Base-by-base conservation (phyloP, 2,888 invertebrate species). In the Dichetophora obliterata region DNA sequence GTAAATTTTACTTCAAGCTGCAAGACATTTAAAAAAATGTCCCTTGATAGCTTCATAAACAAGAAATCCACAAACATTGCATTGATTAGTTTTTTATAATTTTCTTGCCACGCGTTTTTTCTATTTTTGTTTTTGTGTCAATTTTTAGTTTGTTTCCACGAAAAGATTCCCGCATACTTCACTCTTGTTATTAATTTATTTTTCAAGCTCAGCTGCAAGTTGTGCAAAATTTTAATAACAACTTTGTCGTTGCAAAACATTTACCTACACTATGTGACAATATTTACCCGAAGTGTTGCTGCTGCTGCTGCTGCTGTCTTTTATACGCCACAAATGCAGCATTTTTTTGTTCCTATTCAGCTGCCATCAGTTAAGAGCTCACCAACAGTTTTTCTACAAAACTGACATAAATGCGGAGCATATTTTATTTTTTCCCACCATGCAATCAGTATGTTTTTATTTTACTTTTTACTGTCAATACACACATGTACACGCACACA, bases 191-290 rank as follows among this genome's bases (percentile, higher is more conserved):
- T 63, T 31, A 11, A 63, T 63, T 31, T 63, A 31, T 63, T 63
- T 63, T n/a, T 31, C 27, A 63, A 31, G 8, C 63, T 14, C 63
- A 63, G 63, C 63, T 63, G 63, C 63, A 31, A n/a, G 14, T 31
- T 31, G n/a, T 16, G 63, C 63, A 24, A 63, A 27, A 31, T 63
- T 63, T 63, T 61, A 27, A 27, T 27, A 22, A 61, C 11, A 31
- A 61, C 31, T 61, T 61, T 22, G 16, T 16, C 24, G 22, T 63
- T 31, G 34, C 54, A 54, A 54, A 43, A 43, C 43, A 43, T 22
- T 59, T 24, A 59, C 57, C 19, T 24, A 22, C 57, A 59, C 57
- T 22, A 22, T 59, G 43, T 3, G 43, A 43, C 43, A 43, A 14
- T 43, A 43, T 43, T 14, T 43, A 14, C 37, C 6, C 52, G 5